Percentiles rank a stretch among this genome's conserved stretches.
Conservation (phyloP, 2,113 vertebrate species). For the Rhabdornis inornatus region DNA sequence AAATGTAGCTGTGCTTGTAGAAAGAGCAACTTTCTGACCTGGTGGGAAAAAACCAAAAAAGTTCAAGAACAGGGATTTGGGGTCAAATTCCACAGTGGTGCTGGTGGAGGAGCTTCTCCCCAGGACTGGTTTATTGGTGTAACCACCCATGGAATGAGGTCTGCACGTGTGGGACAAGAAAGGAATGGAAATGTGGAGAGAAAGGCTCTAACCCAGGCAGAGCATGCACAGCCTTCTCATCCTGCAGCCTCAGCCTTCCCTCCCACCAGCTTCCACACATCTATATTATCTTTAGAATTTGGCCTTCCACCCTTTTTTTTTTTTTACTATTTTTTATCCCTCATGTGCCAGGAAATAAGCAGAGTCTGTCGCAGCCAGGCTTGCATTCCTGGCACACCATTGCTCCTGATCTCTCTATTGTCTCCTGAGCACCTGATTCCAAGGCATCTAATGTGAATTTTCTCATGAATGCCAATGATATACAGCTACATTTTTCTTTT, state of each 20-base stretch:
- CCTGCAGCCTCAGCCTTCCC: neutral
- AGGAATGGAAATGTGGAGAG: neutral
- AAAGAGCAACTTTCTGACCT: neutral
- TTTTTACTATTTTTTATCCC: neutral
- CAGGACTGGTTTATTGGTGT: neutral
- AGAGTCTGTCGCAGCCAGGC: neutral
- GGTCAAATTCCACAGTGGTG: neutral
- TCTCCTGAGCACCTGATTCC: slow-evolving; percentile 64
- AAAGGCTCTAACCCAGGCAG: neutral
- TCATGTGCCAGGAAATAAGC: neutral
- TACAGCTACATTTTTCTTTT: slow-evolving; percentile 60
- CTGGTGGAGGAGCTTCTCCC: neutral
- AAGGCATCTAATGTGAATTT: slow-evolving; percentile 65
- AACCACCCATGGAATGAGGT: neutral
- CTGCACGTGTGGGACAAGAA: neutral
- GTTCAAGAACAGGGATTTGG: neutral
- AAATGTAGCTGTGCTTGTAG: neutral
- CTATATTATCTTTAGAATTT: slow-evolving; percentile 10
- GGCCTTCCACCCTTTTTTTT: neutral
- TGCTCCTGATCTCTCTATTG: slow-evolving; percentile 63
- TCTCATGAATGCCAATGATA: slow-evolving; percentile 75
- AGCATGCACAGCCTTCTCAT: neutral
- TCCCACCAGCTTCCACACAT: neutral
- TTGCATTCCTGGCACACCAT: slow-evolving; percentile 50
- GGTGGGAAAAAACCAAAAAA: neutral